These are phyloP conservation scores for Gymnobelideus leadbeateri DNA, from an alignment of 2,113 vertebrate genomes.

Conservation along the genomic window DNA sequence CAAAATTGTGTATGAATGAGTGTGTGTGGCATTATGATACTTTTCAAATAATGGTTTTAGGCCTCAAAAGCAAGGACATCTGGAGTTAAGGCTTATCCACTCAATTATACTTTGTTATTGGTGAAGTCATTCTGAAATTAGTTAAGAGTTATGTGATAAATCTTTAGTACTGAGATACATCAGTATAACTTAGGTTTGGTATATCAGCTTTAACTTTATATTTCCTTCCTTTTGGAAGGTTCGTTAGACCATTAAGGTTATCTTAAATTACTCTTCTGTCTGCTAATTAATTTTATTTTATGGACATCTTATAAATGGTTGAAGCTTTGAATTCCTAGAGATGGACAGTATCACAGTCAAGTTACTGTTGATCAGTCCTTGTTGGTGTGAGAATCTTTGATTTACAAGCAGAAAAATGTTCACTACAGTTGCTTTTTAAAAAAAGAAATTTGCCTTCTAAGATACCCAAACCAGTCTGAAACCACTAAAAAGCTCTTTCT, in stretches of 20 bases:
- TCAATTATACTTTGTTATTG: neutral
- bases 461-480: slow-evolving; percentile 64
- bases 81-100: slow-evolving; percentile 29
- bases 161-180: neutral
- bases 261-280: slow-evolving; percentile 65
- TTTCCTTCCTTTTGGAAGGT: slow-evolving; percentile 78
- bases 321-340: neutral
- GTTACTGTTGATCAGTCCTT: accelerated
- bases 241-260: slow-evolving; percentile 75
- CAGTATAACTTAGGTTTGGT: slow-evolving; percentile 40
- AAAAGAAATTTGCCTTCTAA: slow-evolving; percentile 46
- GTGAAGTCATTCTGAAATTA: neutral
- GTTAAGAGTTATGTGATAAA: neutral
- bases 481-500: slow-evolving; percentile 37
- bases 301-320: neutral
- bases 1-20: slow-evolving; percentile 34
- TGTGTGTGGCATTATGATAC: slow-evolving; percentile 33
- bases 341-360: neutral
- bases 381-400: neutral
- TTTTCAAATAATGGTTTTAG: slow-evolving; percentile 25
- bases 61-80: slow-evolving; percentile 77
- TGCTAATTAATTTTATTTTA: slow-evolving; percentile 70
- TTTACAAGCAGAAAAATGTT: neutral
- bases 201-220: slow-evolving; percentile 69
- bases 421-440: neutral